Percentiles rank a stretch among this genome's conserved stretches.
Evolutionary conservation across 2,113 vertebrate species (phyloP).

Genomic region (Apus apus): DNA sequence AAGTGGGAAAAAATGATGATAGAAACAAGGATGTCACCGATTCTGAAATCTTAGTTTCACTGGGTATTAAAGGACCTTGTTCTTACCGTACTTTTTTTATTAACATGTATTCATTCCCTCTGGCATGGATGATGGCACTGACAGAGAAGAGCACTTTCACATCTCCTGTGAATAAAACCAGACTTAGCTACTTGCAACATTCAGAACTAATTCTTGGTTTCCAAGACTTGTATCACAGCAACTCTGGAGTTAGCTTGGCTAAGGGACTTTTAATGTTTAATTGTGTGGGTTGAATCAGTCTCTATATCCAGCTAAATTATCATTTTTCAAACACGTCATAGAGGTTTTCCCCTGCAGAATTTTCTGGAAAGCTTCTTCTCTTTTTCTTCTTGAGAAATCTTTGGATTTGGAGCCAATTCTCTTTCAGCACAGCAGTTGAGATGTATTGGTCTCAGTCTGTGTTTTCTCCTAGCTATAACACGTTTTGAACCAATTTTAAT

Average conservation of each 20-base stretch:
- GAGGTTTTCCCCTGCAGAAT: conserved; percentile 27
- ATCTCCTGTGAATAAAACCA: not conserved
- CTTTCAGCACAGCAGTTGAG: conserved; percentile 12
- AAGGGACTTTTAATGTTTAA: not conserved
- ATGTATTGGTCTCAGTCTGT: not conserved
- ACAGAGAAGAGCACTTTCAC: not conserved
- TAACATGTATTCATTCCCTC: not conserved
- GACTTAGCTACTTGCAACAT: not conserved
- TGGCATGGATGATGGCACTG: not conserved
- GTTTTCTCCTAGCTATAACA: not conserved
- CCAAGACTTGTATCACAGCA: not conserved
- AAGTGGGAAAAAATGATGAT: not conserved
- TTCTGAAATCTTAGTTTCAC: not conserved
- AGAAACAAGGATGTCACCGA: not conserved
- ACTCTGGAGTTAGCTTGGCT: not conserved
- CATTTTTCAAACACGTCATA: not conserved
- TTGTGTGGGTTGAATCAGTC: not conserved
- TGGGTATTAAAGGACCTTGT: not conserved
- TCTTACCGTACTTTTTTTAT: not conserved
- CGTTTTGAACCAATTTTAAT: not conserved
- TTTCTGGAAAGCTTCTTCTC: conserved; percentile 41
- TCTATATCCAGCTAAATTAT: not conserved
- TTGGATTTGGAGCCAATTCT: conserved; percentile 31
- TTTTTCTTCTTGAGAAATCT: conserved; percentile 22
- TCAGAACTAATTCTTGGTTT: not conserved